Evolutionary conservation across 2,113 vertebrate genomes (phyloP).

Genomic region (Engystomops pustulosus): DNA sequence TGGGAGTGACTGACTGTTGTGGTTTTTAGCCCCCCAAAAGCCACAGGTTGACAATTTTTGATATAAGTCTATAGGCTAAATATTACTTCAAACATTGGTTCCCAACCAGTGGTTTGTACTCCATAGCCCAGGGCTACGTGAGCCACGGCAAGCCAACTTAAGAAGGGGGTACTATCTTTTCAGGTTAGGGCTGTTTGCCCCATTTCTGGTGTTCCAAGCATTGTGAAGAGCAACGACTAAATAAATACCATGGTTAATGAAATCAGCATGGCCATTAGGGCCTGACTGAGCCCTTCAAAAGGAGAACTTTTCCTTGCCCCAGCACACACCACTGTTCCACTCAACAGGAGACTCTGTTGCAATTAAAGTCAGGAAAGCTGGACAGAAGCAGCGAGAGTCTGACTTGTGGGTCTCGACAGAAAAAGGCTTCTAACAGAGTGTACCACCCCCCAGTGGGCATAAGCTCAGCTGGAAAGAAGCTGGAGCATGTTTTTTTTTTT

Average conservation of each 20-base stretch:
- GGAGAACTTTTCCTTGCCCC: constrained; percentile 62
- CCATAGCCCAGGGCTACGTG: constrained; percentile 3
- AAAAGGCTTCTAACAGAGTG: constrained; percentile 82
- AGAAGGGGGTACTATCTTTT: not conserved
- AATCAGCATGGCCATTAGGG: constrained; percentile 64
- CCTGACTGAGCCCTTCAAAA: constrained; percentile 65
- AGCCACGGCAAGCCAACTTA: not conserved
- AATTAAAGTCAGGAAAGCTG: constrained; percentile 82
- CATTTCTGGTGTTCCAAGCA: constrained; percentile 60
- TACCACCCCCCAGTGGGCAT: constrained; percentile 98
- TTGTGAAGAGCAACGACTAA: constrained; percentile 62
- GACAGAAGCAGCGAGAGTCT: constrained; percentile 75
- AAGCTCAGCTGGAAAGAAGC: constrained; percentile 83
- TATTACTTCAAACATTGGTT: constrained; percentile 59
- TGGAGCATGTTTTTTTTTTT: constrained; percentile 73
- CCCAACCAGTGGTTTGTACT: constrained; percentile 56
- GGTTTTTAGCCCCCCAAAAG: constrained; percentile 1
- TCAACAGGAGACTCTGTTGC: constrained; percentile 77
- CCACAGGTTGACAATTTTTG: not conserved
- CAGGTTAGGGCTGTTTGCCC: constrained; percentile 22
- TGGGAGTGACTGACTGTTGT: not conserved
- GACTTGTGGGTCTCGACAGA: constrained; percentile 72
- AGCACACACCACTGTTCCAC: constrained; percentile 71
- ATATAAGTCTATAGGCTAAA: not conserved
- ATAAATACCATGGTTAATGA: constrained; percentile 64